Conservation (phyloP, 2,797 vertebrate species). For the Sebastes aleutianus region DNA sequence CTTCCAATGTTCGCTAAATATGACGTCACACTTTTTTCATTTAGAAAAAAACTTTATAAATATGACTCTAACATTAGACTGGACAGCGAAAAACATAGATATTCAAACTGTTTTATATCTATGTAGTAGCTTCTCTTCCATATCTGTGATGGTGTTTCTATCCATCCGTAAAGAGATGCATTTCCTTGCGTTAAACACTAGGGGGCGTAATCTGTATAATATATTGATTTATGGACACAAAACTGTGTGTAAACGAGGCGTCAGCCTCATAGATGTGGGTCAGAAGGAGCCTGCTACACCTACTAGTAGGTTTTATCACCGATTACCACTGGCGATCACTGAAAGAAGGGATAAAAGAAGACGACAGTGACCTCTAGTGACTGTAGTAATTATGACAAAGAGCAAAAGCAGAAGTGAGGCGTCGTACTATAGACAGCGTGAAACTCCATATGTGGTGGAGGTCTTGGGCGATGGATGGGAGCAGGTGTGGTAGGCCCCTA, state of each 20-base stretch:
- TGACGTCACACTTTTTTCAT: too few species aligned
- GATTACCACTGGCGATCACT: fast-evolving
- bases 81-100: fast-evolving
- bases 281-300: neutral
- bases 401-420: neutral
- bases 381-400: fast-evolving
- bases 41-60: too few species aligned
- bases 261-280: neutral
- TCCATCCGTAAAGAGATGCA: too few species aligned
- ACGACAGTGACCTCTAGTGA: neutral
- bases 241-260: too few species aligned
- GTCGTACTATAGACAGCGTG: too few species aligned
- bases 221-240: too few species aligned
- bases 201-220: too few species aligned
- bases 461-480: fast-evolving
- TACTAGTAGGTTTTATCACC: neutral
- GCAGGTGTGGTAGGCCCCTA: too few species aligned
- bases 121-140: too few species aligned
- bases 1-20: too few species aligned
- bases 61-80: fast-evolving
- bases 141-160: fast-evolving
- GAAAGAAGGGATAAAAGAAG: neutral
- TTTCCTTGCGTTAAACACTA: too few species aligned
- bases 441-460: too few species aligned
- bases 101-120: fast-evolving